phyloP scores from a whole-genome alignment of 1,140 invertebrate genomes.

The Globodera ellingtonae region DNA sequence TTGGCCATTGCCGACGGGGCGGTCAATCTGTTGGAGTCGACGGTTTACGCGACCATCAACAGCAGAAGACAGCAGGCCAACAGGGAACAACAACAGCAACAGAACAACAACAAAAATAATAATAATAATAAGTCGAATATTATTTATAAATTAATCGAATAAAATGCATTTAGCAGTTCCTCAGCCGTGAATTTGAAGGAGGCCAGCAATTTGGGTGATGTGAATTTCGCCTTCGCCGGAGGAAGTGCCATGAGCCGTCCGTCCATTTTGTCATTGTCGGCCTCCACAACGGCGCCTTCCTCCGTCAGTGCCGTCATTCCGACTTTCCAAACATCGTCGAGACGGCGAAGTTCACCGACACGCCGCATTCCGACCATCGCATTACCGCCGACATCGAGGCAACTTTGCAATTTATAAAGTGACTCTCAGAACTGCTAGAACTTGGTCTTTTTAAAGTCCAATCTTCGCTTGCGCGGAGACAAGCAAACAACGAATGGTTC shows the following conservation, averaged over 20 bases:
- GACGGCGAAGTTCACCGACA: conserved; percentile 5
- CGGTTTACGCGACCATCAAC: conserved; percentile 24
- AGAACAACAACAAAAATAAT: not conserved
- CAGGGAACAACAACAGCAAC: not conserved
- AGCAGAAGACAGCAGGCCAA: conserved; percentile 5
- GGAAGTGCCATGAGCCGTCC: not conserved
- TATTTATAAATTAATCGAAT: too few relatives aligned
- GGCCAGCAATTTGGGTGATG: not conserved
- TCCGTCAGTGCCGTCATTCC: conserved; percentile 5
- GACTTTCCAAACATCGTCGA: not conserved
- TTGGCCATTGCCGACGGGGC: not conserved
- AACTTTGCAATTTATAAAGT: not conserved
- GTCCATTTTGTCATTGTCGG: not conserved
- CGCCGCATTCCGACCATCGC: not conserved
- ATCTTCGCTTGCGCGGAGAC: too few relatives aligned
- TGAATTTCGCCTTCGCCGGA: not conserved
- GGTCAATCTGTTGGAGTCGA: conserved; percentile 24
- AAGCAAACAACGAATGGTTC: too few relatives aligned
- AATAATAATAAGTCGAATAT: too few relatives aligned
- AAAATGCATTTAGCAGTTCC: too few relatives aligned
- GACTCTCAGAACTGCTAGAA: too few relatives aligned
- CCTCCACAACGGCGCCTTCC: not conserved
- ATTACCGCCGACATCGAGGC: not conserved
- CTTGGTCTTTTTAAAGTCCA: too few relatives aligned
- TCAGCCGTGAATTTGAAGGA: too few relatives aligned